Base-by-base conservation (phyloP, 2,888 invertebrate species). In the Pristionchus arcanus region DNA sequence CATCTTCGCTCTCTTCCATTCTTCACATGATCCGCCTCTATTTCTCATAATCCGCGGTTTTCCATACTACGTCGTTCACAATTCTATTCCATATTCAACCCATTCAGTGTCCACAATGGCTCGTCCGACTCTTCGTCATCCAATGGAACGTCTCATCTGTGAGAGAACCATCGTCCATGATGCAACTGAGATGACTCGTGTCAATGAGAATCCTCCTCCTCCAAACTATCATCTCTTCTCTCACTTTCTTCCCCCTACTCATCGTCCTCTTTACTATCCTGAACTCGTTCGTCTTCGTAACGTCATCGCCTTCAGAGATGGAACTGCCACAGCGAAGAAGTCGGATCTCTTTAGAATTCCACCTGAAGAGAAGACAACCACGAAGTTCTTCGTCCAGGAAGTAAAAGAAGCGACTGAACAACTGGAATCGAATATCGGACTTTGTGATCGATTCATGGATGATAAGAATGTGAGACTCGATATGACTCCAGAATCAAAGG, bases 241-340 rank as follows among this genome's bases (percentile, higher is more conserved):
- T 15, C 68, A 71, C 31, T 71, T 71, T 7, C 68, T 31, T 31
- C 34, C 68, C 34, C 68, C 68, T 1, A 2, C 68, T 7, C 68
- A 71, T 71, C 68, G 68, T 71, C 68, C 68, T 71, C 68, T 28
- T 4, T 71, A 31, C 68, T 71, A 71, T 19, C 13, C 68, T 0
- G 68, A 71, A 31, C 34, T 71, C 28, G 31, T 71, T 34, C 68
- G 68, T 71, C 68, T 71, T 31, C 68, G 68, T 2, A 71, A 71
- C 19, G 68, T 71, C 31, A 71, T 71, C n/a, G 63, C 63, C 21
- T 63, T 63, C 63, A 63, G 63, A 63, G 63, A 63, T n/a, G 63
- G 63, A 25, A 63, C 63, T 21, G 63, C 25, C 25, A 63, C 7
- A 4, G n/a, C 63, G 11, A 21, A n/a, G 5, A 63, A n/a, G n/a